Conservation (phyloP, 2,888 invertebrate genomes). For the Tuberolachnus salignus region DNA sequence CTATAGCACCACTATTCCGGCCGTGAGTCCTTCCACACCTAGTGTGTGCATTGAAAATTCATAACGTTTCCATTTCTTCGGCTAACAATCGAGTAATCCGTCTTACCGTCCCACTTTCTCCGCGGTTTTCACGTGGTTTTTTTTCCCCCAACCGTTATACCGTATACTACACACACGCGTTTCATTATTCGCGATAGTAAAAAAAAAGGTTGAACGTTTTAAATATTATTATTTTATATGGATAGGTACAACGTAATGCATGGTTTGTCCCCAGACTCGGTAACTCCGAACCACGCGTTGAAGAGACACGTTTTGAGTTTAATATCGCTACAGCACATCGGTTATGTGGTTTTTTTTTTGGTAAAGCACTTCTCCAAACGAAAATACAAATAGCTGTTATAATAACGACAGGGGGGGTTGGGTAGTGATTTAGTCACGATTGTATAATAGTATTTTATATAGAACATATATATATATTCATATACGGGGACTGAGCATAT, state of each 20-base stretch:
- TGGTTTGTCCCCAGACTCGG: no score
- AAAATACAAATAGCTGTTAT: neutral
- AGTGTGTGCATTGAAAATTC: no score
- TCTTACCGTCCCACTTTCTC: no score
- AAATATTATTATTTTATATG: no score
- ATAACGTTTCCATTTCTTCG: no score
- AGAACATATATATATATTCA: neutral
- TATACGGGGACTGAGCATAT: neutral
- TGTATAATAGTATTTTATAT: neutral
- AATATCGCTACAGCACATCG: neutral
- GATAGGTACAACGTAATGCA: no score
- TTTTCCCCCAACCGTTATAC: no score
- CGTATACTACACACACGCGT: neutral
- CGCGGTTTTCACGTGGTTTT: no score
- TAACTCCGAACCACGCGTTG: neutral
- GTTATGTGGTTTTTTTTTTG: neutral
- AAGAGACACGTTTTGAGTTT: constrained; percentile 10
- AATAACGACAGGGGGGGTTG: neutral
- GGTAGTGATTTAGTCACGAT: neutral
- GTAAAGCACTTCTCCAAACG: constrained; percentile 4
- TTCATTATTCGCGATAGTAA: neutral
- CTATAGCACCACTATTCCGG: no score
- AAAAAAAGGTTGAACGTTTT: no score
- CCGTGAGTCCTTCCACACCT: no score
- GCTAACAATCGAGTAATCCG: no score